A percentile compares a stretch with the other conserved stretches of the same genome.
These are phyloP conservation scores for Aplysia californica DNA, from an alignment of 1,140 invertebrate species.

Conservation along the genomic window DNA sequence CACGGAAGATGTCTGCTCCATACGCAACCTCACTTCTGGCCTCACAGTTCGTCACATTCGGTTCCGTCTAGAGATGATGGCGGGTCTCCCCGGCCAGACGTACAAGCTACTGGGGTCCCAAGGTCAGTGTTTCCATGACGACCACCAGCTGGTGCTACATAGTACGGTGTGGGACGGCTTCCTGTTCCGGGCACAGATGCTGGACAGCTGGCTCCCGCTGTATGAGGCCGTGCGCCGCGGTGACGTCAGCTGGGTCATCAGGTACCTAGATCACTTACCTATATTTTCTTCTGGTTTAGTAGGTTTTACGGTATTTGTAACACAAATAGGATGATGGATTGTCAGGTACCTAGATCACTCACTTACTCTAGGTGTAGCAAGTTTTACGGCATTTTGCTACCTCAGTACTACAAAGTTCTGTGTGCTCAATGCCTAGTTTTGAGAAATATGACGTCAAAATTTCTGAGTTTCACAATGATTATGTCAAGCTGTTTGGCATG, in stretches of 20 bases:
- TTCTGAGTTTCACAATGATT: too few species aligned
- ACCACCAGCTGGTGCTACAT: constrained; percentile 36
- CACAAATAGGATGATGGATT: too few species aligned
- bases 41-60: constrained; percentile 41
- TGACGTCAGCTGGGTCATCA: constrained; percentile 2
- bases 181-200: constrained; percentile 24
- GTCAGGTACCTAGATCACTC: too few species aligned
- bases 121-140: constrained; percentile 40
- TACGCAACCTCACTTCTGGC: constrained; percentile 45
- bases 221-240: constrained; percentile 40
- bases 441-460: too few species aligned
- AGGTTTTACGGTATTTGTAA: too few species aligned
- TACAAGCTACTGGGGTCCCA: constrained; percentile 45
- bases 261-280: too few species aligned
- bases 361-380: too few species aligned
- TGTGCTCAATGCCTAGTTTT: too few species aligned
- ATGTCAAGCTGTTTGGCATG: too few species aligned
- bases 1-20: constrained; percentile 46
- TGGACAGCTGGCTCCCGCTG: constrained; percentile 28
- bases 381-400: too few species aligned
- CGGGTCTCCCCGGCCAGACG: constrained; percentile 50
- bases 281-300: too few species aligned
- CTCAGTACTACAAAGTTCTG: too few species aligned
- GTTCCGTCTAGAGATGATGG: constrained; percentile 44
- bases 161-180: constrained; percentile 36